Base-by-base conservation (phyloP, 2,797 vertebrate species). In the Sciaenops ocellatus region DNA sequence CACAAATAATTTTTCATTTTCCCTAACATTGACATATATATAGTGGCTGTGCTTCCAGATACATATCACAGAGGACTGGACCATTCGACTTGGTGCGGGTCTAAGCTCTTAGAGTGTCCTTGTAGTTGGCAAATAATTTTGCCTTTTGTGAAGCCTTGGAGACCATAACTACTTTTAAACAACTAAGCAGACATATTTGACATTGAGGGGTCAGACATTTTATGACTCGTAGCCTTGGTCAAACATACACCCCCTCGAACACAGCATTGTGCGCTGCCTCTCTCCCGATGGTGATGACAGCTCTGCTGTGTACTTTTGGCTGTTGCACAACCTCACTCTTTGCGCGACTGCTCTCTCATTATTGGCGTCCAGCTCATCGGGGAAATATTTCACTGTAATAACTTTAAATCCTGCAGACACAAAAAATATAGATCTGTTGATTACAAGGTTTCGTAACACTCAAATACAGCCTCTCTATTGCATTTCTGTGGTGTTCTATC, bases 291-390 rank as follows among this genome's bases (percentile, higher is more conserved):
- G 69, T 73, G 86, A 83, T 90, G 90, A 91, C 78, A 78, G 79
- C 52, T 52, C 83, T 22, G 56, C 51, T 86, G 70, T 90, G 85
- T 85, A 64, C 65, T 74, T 86, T 79, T 61, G 51, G 65, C 68
- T 78, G 63, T 91, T 92, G 55, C 83, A 82, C 87, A 92, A 87
- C 24, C 54, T 78, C 73, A 38, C 70, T 77, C 62, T 77, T 59
- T 15, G 82, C 59, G 63, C 2, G 5, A 30, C 20, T 42, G 22
- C 59, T 74, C 67, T 70, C 50, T 81, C 64, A 50, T 72, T 79
- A 54, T 55, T 44, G 72, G 75, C 66, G 66, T 78, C 52, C n/a
- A 73, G 41, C 61, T 82, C 79, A 57, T 38, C 24, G 16, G 67
- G 48, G 48, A 76, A 81, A 73, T 68, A 55, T 65, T 63, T 85